Conservation (phyloP, 2,888 invertebrate genomes). For the Cabera pusaria region DNA sequence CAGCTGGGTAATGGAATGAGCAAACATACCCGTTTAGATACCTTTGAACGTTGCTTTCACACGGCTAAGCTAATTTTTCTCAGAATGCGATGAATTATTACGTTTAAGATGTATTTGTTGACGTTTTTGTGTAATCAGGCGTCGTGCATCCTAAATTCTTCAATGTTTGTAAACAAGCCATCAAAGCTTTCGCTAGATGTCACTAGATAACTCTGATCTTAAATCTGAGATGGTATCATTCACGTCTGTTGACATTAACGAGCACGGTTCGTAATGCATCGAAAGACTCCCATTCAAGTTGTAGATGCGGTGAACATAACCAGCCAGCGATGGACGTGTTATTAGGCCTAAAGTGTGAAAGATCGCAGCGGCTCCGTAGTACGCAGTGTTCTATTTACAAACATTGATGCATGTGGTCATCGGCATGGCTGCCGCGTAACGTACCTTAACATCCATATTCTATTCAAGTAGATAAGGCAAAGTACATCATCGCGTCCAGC, state of each 20-base stretch:
- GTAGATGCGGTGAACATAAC: constrained; percentile 38
- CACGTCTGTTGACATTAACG: constrained; percentile 31
- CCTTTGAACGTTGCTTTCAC: constrained; percentile 63
- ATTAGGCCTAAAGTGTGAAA: constrained; percentile 45
- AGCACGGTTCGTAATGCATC: constrained; percentile 42
- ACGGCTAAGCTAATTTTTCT: constrained; percentile 63
- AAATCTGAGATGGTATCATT: constrained; percentile 34
- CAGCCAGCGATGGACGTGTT: constrained; percentile 51
- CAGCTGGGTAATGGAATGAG: constrained; percentile 70
- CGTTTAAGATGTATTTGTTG: constrained; percentile 36
- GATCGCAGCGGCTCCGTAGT: constrained; percentile 58
- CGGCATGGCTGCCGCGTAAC: constrained; percentile 79
- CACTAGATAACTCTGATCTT: constrained; percentile 61
- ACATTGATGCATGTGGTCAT: constrained; percentile 83
- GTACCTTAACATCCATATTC: constrained; percentile 70
- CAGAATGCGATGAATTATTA: constrained; percentile 45
- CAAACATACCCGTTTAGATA: constrained; percentile 67
- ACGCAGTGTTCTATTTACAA: constrained; percentile 78
- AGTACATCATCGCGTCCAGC: constrained; percentile 37
- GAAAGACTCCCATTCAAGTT: constrained; percentile 35
- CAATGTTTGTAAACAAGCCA: constrained; percentile 73
- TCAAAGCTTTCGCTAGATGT: constrained; percentile 58
- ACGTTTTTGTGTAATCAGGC: constrained; percentile 27
- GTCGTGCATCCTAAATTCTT: constrained; percentile 30
- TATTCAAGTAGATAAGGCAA: constrained; percentile 61